Base-by-base conservation (phyloP, 2,113 vertebrate species). In the Pelobates fuscus region DNA sequence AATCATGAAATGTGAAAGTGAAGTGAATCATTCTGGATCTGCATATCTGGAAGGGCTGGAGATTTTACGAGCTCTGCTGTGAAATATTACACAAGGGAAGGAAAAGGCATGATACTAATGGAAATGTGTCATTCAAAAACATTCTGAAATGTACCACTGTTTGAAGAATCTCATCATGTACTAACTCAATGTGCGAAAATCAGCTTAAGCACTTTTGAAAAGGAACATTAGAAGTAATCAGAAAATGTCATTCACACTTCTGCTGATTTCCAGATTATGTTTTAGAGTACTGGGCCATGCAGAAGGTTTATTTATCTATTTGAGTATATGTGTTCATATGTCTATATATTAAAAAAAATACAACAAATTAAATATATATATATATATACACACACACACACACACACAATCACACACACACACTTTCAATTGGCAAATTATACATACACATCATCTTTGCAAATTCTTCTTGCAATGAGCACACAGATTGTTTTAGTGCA, bases 141-240 rank as follows among this genome's bases (percentile, higher is more conserved):
- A 71, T 65, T 37, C 54, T 71, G 63, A 65, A 58, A 65, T 65
- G 77, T 66, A 43, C 25, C 55, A 67, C 67, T 70, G 61, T 66
- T 78, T 78, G 57, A 78, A 52, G 23, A 78, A 78, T 78, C 54
- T 70, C 26, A 72, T 52, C 63, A 71, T 72, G 68, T 67, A 71
- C 54, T 49, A 71, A 46, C 26, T 23, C 18, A 49, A 37, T 61
- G 61, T 37, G 55, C 29, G 27, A 74, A 78, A 65, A 67, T 52
- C 62, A 65, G 52, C 52, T 64, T 65, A 77, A 49, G 70, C 77
- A 78, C 55, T 54, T 17, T 54, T 59, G 55, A 78, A 78, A 37
- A 41, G 27, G 62, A 72, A 78, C 62, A 72, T 61, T 67, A 64
- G 43, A 60, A 15, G 69, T 72, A 78, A 78, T 67, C 52, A 72